Conservation (phyloP, 2,797 vertebrate species). For the Pseudochirops corinnae region DNA sequence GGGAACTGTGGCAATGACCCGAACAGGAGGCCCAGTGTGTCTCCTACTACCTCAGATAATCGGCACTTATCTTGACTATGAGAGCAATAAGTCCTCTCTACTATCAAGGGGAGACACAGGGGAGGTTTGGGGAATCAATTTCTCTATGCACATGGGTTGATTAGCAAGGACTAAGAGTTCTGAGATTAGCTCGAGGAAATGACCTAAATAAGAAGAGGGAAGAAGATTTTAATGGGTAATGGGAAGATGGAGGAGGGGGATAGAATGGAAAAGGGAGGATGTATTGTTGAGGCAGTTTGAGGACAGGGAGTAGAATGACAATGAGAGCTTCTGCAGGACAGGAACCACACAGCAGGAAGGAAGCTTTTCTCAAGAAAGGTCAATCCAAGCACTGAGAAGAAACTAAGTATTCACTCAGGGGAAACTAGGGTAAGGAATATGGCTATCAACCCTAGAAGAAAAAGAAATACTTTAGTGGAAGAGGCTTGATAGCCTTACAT, state of each 20-base stretch:
- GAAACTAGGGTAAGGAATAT: neutral
- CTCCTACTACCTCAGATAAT: neutral
- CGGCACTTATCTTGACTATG: neutral
- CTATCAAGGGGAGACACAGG: neutral
- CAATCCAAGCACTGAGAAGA: neutral
- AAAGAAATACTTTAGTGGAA: neutral
- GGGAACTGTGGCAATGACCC: neutral
- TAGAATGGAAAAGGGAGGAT: neutral
- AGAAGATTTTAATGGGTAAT: neutral
- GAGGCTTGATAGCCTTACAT: neutral
- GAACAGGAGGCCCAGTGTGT: neutral
- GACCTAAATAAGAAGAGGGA: neutral
- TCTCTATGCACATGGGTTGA: neutral
- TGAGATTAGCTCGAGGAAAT: neutral
- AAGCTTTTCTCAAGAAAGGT: neutral
- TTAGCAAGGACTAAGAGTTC: neutral
- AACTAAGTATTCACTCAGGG: neutral
- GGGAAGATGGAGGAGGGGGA: neutral
- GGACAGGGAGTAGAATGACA: neutral
- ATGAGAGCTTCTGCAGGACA: neutral
- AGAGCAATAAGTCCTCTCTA: neutral
- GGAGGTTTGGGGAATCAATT: neutral
- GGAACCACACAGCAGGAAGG: neutral
- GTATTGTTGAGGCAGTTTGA: neutral
- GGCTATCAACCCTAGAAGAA: neutral